Percentiles rank a stretch among this genome's conserved stretches.
These are phyloP conservation scores for Pollenia griseotomentosa DNA, from an alignment of 2,888 invertebrate species.

Conservation along the genomic window DNA sequence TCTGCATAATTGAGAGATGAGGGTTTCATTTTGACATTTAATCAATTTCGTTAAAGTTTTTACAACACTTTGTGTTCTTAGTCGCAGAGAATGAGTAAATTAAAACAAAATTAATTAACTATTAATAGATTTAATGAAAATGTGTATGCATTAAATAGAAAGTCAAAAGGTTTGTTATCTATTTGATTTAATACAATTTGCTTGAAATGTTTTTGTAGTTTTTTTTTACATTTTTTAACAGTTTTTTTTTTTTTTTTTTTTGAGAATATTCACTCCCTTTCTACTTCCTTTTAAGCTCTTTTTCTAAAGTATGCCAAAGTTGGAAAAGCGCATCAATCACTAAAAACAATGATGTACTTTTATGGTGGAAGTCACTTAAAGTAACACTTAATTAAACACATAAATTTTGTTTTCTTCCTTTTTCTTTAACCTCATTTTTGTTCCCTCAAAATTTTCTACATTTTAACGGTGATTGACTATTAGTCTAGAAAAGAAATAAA, in stretches of 20 bases:
- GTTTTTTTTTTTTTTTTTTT: too few relatives aligned
- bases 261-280: too few relatives aligned
- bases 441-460: background rate
- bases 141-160: too few relatives aligned
- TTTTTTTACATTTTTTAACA: too few relatives aligned
- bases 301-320: too few relatives aligned
- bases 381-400: slow-evolving; percentile 58
- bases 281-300: too few relatives aligned
- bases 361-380: background rate
- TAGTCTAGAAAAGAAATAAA: background rate
- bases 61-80: too few relatives aligned
- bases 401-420: background rate
- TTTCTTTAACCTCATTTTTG: background rate
- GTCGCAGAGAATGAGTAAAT: background rate
- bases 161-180: too few relatives aligned
- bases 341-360: background rate
- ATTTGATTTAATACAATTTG: too few relatives aligned
- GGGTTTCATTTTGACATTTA: slow-evolving; percentile 2
- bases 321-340: slow-evolving; percentile 21
- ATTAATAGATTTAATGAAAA: background rate
- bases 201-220: too few relatives aligned
- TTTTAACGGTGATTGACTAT: slow-evolving; percentile 14
- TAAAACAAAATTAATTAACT: slow-evolving; percentile 1
- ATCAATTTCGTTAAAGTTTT: slow-evolving; percentile 8
- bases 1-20: background rate